Evolutionary conservation across 2,888 invertebrate species (phyloP), one percentile per base, ranked within the genome.

Genomic region (Carabus problematicus): DNA sequence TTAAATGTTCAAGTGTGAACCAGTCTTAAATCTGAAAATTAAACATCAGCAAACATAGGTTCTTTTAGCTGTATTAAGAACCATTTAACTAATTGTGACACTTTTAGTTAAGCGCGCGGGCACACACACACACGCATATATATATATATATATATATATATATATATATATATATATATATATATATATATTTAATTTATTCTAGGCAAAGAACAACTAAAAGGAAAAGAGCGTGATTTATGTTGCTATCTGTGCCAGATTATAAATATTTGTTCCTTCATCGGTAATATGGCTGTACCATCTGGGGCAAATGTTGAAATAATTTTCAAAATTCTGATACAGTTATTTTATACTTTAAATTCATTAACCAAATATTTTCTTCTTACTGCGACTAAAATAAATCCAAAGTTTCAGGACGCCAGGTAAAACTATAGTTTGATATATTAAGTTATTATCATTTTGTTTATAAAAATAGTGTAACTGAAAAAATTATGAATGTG

Each of bases 341-440:
- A 82, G 64, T 79, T 86, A 43, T 90, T 85, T 75, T 82, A 80
- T 12, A 83, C 85, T 56, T 76, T 89, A 4, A 85, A 83, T 64
- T 82, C 83, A 63, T 77, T 89, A 39, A 84, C 88, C 0, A 89
- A 86, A 76, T 87, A 89, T 79, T 89, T 89, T 73, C 78, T 82
- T 14, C 75, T 76, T 8, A 83, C 85, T 71, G 85, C 85, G 9
- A 79, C 83, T 0, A 79, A 80, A 70, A 76, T 79, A 8, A 83
- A 84, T 76, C 79, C 82, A 49, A 83, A 82, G 0, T 86, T 86
- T 74, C 83, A 85, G 76, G 78, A 82, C 47, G 69, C 69, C 16
- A 62, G 68, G 68, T 68, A n/a, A n/a, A n/a, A n/a, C n/a, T n/a
- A n/a, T n/a, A n/a, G n/a, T n/a, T n/a, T n/a, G n/a, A n/a, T n/a